Evolutionary conservation across 2,113 vertebrate genomes (phyloP).

Genomic region (Prochilodus magdalenae): DNA sequence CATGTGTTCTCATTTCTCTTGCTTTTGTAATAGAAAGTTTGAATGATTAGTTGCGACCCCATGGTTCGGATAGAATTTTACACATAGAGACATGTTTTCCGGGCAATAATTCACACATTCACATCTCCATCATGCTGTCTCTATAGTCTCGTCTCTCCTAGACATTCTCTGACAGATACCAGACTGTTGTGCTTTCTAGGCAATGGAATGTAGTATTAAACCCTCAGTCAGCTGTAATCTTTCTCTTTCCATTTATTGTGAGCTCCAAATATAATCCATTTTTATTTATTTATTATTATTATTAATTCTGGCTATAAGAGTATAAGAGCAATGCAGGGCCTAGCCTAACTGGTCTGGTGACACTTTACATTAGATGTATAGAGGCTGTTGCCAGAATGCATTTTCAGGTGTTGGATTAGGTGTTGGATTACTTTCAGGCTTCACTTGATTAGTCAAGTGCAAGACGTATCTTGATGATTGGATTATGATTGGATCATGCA

Average conservation of each 20-base stretch:
- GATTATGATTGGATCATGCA: too few species aligned
- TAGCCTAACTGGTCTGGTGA: too few species aligned
- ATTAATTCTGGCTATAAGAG: too few species aligned
- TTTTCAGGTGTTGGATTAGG: too few species aligned
- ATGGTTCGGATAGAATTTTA: neutral
- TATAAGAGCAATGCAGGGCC: neutral
- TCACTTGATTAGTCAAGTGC: too few species aligned
- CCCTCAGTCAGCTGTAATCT: too few species aligned
- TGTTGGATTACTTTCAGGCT: too few species aligned
- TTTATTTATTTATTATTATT: too few species aligned
- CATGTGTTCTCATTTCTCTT: neutral
- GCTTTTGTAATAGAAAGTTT: constrained; percentile 1
- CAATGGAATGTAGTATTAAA: constrained; percentile 7
- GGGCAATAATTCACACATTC: constrained; percentile 10
- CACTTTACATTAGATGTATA: too few species aligned
- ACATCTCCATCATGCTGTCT: neutral
- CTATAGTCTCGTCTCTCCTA: constrained; percentile 7
- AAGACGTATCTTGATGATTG: too few species aligned
- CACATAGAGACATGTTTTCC: neutral
- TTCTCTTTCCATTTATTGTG: neutral
- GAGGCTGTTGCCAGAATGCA: too few species aligned
- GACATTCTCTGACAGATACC: neutral
- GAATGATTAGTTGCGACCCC: constrained; percentile 19
- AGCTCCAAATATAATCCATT: too few species aligned
- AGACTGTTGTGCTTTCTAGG: neutral